Evolutionary conservation across 2,113 vertebrate genomes (phyloP), one percentile per base, ranked within the genome.

Genomic region (Embiotoca jacksoni): DNA sequence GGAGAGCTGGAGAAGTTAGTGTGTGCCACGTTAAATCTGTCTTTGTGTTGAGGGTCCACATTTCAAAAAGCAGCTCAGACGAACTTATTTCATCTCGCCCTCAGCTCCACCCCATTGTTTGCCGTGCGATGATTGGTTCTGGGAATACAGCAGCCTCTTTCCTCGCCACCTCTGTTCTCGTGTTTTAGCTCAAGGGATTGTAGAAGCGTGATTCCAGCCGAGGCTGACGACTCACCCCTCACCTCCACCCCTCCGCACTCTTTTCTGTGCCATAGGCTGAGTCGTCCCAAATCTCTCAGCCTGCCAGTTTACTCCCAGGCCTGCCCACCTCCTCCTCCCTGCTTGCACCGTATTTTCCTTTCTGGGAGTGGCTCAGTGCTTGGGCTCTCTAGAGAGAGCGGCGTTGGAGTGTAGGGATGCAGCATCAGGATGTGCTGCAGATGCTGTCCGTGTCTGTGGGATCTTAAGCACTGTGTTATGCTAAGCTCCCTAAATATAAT

Each of bases 401-500:
- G 47, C 14, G 33, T 66, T 73, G 35, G 65, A 66, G 63, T 67
- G 75, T 36, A 56, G 53, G 49, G 70, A 82, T 77, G 62, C 57
- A 74, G 69, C 75, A 68, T 81, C 76, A 68, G 77, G 72, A 86
- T 80, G 75, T 89, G 79, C 68, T 13, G 80, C 82, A 81, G 73
- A 87, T 83, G 83, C 79, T 72, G 65, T 80, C 65, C 85, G 72
- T 72, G 65, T 77, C 69, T 82, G 67, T 80, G 56, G 68, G 89
- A 89, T 84, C 79, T 72, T 80, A 83, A 87, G 82, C 82, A 72
- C 82, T 82, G 80, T 85, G 82, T 89, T 91, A 88, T 87, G 76
- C 89, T 90, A 91, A 93, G 89, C 88, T 89, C 82, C 81, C 87
- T 86, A 88, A 93, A 92, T 89, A 84, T 91, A 92, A 93, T 94